Percentiles rank a stretch among this genome's conserved stretches.
These are phyloP conservation scores for Holothuria leucospilota DNA, from an alignment of 53 echinoderm and acorn worm genomes.

Conservation along the genomic window DNA sequence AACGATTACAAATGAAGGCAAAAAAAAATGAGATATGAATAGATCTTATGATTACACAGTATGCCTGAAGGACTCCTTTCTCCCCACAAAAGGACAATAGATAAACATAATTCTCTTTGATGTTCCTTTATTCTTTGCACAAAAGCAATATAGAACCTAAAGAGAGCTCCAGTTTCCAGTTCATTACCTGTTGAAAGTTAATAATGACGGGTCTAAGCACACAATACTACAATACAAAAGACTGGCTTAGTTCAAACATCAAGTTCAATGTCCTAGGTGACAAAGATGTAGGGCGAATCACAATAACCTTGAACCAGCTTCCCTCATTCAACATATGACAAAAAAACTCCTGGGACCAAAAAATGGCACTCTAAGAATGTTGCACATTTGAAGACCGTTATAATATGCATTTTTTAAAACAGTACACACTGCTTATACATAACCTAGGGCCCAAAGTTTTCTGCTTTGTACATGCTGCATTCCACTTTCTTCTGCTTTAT, in stretches of 20 bases:
- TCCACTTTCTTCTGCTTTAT: no score
- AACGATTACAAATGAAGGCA: no score
- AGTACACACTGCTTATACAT: no score
- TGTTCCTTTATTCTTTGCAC: neutral
- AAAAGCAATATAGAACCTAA: neutral
- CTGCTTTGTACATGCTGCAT: no score
- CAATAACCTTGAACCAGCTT: slow-evolving; percentile 27
- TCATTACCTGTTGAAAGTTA: slow-evolving; percentile 36
- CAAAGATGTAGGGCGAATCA: slow-evolving; percentile 1
- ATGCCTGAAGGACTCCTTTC: slow-evolving; percentile 26
- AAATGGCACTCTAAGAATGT: no score
- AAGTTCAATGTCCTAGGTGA: slow-evolving; percentile 25
- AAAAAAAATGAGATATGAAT: neutral
- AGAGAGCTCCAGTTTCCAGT: slow-evolving; percentile 37
- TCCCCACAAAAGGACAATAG: no score
- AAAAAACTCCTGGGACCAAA: neutral
- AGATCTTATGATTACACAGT: slow-evolving; percentile 29
- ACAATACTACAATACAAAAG: no score
- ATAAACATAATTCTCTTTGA: no score
- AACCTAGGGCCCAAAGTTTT: no score
- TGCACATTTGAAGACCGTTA: no score
- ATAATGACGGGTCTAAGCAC: neutral
- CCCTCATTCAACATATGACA: neutral
- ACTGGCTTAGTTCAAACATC: neutral
- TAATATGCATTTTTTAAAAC: no score